Evolutionary conservation across 2,888 invertebrate genomes (phyloP), one percentile per base, ranked within the genome.

Genomic region (Dascillus cervinus): DNA sequence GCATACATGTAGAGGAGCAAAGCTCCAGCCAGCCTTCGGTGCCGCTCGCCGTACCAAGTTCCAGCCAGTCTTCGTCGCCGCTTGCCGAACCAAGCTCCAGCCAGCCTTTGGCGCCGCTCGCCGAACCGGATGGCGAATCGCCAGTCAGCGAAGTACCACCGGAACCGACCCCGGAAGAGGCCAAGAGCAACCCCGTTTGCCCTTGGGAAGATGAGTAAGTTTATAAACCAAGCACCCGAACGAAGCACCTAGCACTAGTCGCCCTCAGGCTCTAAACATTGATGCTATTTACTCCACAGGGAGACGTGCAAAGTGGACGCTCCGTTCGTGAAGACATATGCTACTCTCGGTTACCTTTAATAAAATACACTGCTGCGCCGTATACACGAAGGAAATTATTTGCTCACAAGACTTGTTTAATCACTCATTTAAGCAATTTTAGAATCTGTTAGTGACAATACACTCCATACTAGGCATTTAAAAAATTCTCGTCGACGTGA

Each of bases 161-260:
- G 58, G 50, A 50, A 26, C 37, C 43, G 17, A 45, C 44, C 27
- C 34, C 58, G 25, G 58, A 58, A 55, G 67, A 66, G 45, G 56
- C 65, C 38, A 76, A 79, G 67, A 75, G 77, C 66, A 86, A 82
- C 68, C 85, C 88, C 68, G 80, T 90, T 61, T 91, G 90, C 72
- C 90, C 90, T 35, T 91, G 91, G 90, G 90, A 90, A 75, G 88
- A 90, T 71, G 89, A 90, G 90, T 90, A 75, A 86, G 89, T 84
- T 29, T 31, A 37, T 21, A 26, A 26, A 36, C 39, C 30, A 26
- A 29, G 29, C 36, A 39, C 5, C 17, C 39, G n/a, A n/a, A n/a
- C 39, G 35, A 32, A 26, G 39, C 39, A 39, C 39, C n/a, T 39
- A 39, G 36, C 36, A 36, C 36, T 29, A 30, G 32, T 26, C 37